Evolutionary conservation across 2,888 invertebrate genomes (phyloP), one percentile per base, ranked within the genome.

Genomic region (Frankliniella fusca): DNA sequence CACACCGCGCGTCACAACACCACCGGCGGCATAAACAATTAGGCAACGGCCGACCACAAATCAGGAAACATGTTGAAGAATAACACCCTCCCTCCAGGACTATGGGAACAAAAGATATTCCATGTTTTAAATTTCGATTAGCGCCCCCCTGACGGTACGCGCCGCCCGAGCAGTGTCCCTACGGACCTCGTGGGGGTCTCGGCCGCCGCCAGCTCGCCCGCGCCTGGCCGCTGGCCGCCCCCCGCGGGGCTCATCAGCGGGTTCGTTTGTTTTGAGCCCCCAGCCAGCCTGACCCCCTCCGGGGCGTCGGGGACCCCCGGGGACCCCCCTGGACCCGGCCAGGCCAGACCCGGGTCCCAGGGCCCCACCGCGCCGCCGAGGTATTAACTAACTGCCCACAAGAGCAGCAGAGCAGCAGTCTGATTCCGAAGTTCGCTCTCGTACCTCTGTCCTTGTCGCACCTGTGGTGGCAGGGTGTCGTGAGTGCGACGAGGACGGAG

Each of bases 211-310:
- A 20, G 18, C 10, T 11, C 54, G 54, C 54, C 5, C 54, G 18
- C n/a, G 54, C 54, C 15, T 8, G 54, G 54, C 1, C 15, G 15
- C 54, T 23, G 70, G 27, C 0, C 23, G 70, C 70, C 70, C 70
- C 70, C 70, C 70, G 70, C 23, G 70, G 70, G 70, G 70, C 70
- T 76, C 70, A 76, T 76, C 70, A 76, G 70, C 70, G 70, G 27
- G 70, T 76, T 76, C 70, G 70, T 76, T 76, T 76, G 70, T 76
- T 76, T 76, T 76, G 70, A 27, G 70, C 70, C 70, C 65, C 65
- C 9, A 11, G n/a, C 23, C 23, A 18, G n/a, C 70, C 5, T 11
- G n/a, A 11, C 54, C 70, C 70, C 70, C 70, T 23, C 70, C 70
- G 70, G 70, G n/a, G 70, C 70, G 54, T 9, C 18, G 20, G 61